These are phyloP conservation scores for Agrochola circellaris DNA, from an alignment of 2,888 invertebrate species.

Conservation along the genomic window DNA sequence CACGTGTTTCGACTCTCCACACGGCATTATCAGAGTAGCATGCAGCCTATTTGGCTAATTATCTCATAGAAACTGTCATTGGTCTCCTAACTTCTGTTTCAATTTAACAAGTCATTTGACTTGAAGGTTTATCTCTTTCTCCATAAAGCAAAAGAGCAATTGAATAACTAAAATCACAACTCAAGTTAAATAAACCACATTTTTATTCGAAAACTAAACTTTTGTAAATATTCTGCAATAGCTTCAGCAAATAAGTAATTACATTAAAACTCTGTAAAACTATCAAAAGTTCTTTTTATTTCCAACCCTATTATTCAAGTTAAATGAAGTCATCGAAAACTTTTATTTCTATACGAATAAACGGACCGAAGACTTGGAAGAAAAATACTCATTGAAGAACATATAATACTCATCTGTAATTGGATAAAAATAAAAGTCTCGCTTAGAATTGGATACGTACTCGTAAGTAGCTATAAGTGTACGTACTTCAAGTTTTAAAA, in stretches of 20 bases:
- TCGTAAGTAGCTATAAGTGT: conserved; percentile 9
- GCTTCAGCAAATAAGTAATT: conserved; percentile 51
- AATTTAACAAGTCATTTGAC: conserved; percentile 2
- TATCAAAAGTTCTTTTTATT: conserved; percentile 35
- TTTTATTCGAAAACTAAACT: conserved; percentile 20
- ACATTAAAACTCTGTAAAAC: conserved; percentile 45
- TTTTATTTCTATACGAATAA: conserved; percentile 47
- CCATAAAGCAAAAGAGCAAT: neutral
- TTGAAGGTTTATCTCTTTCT: neutral
- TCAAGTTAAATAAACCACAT: conserved; percentile 17
- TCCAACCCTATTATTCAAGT: conserved; percentile 56
- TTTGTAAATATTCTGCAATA: conserved; percentile 26
- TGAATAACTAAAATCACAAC: conserved; percentile 6
- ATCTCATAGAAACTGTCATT: neutral
- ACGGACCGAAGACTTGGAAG: conserved; percentile 40
- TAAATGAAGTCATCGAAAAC: conserved; percentile 52
- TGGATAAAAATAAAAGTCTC: conserved; percentile 48
- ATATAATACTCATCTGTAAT: conserved; percentile 35
- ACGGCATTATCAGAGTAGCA: neutral
- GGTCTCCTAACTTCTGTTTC: neutral
- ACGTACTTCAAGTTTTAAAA: conserved; percentile 20
- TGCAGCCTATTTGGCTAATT: neutral
- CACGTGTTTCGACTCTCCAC: neutral
- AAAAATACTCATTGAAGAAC: conserved; percentile 50
- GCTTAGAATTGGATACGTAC: conserved; percentile 13